Evolutionary conservation across 2,797 vertebrate genomes (phyloP).

Genomic region (Anisognathus igniventris): DNA sequence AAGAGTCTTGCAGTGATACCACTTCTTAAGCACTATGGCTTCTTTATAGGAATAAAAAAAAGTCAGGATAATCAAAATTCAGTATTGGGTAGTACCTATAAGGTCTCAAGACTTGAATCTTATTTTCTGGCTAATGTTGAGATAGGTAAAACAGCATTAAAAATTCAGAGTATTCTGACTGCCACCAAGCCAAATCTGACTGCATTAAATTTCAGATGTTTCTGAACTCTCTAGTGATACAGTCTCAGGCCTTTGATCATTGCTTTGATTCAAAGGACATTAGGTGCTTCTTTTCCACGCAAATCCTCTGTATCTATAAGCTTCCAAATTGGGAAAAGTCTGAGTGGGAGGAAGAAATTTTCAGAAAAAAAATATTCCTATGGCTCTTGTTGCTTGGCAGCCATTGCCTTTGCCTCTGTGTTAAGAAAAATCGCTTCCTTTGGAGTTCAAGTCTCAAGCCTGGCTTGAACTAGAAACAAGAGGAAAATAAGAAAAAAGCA

Average conservation of each 20-base stretch:
- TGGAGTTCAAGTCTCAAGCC: background rate
- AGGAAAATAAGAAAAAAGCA: background rate
- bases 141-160: background rate
- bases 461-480: background rate
- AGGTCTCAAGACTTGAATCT: background rate
- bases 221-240: background rate
- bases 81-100: background rate
- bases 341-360: conserved; percentile 55
- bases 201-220: background rate
- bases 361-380: background rate
- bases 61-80: background rate
- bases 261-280: conserved; percentile 25
- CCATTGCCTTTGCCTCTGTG: conserved; percentile 20
- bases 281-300: conserved; percentile 3
- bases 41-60: background rate
- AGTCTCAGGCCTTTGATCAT: background rate
- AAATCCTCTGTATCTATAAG: background rate
- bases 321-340: background rate
- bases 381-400: conserved; percentile 57
- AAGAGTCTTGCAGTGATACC: background rate
- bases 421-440: conserved; percentile 16
- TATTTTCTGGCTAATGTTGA: background rate
- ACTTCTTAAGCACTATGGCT: background rate
- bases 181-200: background rate
- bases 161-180: background rate